Evolutionary conservation across 2,888 invertebrate species (phyloP).

Genomic region (Caenorhabditis macrosperma): DNA sequence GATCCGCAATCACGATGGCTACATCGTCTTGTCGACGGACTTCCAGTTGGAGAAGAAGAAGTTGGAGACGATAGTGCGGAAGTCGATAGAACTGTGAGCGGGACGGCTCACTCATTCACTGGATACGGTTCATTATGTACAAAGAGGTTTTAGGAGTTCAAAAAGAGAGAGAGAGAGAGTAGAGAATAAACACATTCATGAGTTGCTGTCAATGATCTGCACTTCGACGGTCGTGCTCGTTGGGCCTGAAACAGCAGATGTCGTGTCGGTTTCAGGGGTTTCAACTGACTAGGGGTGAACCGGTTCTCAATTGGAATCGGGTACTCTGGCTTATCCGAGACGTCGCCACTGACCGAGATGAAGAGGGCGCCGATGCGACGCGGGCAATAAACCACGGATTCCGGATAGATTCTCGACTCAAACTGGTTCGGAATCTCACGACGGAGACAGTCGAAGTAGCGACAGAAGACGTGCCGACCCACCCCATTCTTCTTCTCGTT

Average conservation of each 20-base stretch:
- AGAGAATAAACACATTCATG: neutral
- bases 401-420: conserved; percentile 47
- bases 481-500: conserved; percentile 6
- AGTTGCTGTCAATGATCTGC: neutral
- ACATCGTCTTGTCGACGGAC: conserved; percentile 75
- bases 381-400: conserved; percentile 41
- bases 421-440: conserved; percentile 41
- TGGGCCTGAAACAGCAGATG: neutral
- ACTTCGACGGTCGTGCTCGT: neutral
- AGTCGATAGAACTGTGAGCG: conserved; percentile 68
- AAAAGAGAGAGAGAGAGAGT: neutral
- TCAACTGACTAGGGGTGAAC: neutral
- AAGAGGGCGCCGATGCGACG: conserved; percentile 33
- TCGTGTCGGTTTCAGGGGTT: too few species aligned
- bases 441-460: conserved; percentile 40
- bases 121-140: conserved; percentile 31
- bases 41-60: conserved; percentile 73
- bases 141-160: neutral
- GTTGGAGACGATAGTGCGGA: conserved; percentile 68
- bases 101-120: neutral
- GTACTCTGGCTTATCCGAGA: conserved; percentile 13
- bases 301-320: conserved; percentile 29
- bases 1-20: conserved; percentile 73
- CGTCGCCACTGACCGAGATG: conserved; percentile 25
- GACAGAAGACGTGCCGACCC: conserved; percentile 35